Percentiles rank a stretch among this genome's conserved stretches.
Evolutionary conservation across 2,888 invertebrate species (phyloP).

Genomic region (Acanthoscelides obtectus): DNA sequence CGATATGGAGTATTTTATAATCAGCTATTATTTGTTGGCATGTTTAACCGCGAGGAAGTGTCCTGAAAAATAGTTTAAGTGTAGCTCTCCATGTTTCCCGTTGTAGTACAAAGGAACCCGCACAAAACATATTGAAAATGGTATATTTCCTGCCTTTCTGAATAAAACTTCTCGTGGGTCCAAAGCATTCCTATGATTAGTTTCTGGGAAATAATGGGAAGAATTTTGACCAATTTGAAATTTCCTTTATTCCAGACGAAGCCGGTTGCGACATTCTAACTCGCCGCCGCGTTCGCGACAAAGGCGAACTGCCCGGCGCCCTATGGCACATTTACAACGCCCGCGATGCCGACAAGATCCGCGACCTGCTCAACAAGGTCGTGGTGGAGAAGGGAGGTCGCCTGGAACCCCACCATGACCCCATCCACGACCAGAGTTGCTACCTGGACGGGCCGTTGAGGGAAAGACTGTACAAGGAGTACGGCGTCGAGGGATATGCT

Average conservation of each 20-base stretch:
- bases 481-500: constrained; percentile 91
- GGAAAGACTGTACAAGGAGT: constrained; percentile 83
- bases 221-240: too few species aligned
- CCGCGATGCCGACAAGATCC: constrained; percentile 90
- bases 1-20: too few species aligned
- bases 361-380: constrained; percentile 76
- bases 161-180: too few species aligned
- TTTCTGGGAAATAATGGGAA: too few species aligned
- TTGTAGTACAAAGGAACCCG: too few species aligned
- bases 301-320: constrained; percentile 82
- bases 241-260: constrained; percentile 62
- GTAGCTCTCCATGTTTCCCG: too few species aligned
- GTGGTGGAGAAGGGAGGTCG: constrained; percentile 56
- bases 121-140: too few species aligned
- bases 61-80: too few species aligned
- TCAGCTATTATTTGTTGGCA: too few species aligned
- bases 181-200: too few species aligned
- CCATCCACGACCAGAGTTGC: constrained; percentile 95
- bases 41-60: too few species aligned
- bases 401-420: constrained; percentile 87
- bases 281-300: constrained; percentile 70
- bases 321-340: constrained; percentile 98
- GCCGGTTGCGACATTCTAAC: constrained; percentile 90
- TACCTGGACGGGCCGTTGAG: constrained; percentile 86
- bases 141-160: too few species aligned